Evolutionary conservation across 2,797 vertebrate species (phyloP).

Genomic region (Fundulus diaphanus): DNA sequence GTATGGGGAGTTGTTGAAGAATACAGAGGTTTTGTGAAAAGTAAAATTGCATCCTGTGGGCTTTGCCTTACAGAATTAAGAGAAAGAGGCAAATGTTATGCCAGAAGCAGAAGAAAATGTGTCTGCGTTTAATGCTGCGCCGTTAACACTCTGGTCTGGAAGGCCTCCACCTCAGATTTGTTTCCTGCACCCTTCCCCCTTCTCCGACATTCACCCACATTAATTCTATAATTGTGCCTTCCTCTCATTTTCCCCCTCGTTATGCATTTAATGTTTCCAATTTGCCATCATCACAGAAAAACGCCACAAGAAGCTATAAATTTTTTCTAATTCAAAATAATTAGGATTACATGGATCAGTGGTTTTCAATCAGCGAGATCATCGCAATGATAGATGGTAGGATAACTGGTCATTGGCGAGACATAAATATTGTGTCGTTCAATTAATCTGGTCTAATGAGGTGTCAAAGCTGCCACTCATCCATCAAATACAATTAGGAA

Average conservation of each 20-base stretch:
- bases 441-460: constrained; percentile 95
- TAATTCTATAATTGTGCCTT: constrained; percentile 76
- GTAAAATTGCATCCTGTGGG: constrained; percentile 71
- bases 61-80: constrained; percentile 59
- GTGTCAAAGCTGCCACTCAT: constrained; percentile 97
- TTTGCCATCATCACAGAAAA: constrained; percentile 81
- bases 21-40: constrained; percentile 68
- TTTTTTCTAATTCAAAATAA: constrained; percentile 98
- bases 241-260: constrained; percentile 80
- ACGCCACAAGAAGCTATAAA: constrained; percentile 87
- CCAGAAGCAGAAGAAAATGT: constrained; percentile 45
- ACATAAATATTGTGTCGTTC: constrained; percentile 98
- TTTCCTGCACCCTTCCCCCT: constrained; percentile 65
- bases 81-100: constrained; percentile 65
- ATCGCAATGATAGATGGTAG: constrained; percentile 94
- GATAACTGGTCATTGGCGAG: constrained; percentile 93
- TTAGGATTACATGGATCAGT: constrained; percentile 97
- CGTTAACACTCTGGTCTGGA: constrained; percentile 27
- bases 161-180: constrained; percentile 55
- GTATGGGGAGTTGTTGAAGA: constrained; percentile 65
- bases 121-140: constrained; percentile 25
- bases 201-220: constrained; percentile 76
- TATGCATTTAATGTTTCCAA: constrained; percentile 83
- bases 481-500: constrained; percentile 98
- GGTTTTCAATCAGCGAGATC: constrained; percentile 98